Evolutionary conservation across 2,797 vertebrate species (phyloP), one percentile per base, ranked within the genome.

Genomic region (Lepus townsendii): DNA sequence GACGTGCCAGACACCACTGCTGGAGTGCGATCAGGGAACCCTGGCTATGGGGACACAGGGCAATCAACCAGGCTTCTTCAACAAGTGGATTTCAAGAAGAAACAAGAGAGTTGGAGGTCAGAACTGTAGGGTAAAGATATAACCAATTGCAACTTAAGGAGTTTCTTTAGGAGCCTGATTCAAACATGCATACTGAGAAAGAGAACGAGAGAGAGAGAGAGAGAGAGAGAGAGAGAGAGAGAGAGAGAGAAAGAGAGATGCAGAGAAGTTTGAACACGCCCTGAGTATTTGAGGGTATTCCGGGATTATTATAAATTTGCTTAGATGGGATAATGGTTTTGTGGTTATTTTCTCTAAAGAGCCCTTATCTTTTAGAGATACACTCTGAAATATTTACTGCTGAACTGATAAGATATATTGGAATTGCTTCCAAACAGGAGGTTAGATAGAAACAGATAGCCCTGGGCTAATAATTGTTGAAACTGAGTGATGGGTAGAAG

Each of bases 351-450:
- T 96, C 88, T 62, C 52, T 88, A 79, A 93, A 90, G 62, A 86
- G 20, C 5, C 16, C 83, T 93, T 78, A 75, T 75, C 83, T 94
- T 86, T 94, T 52, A 77, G 65, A 94, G 77, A 91, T 84, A 57
- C 11, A 72, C n/a, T 76, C 79, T 80, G 85, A 93, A 97, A 88
- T 92, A 83, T 75, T 90, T 71, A 87, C 38, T 87, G 89, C 84
- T 87, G 32, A 93, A 95, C 63, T 47, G 78, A 85, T 69, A 68
- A 27, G 57, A 89, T 95, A 7, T 69, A 57, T 80, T 86, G 14
- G 35, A 75, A 83, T 89, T 80, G 60, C 35, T 93, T 93, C 65
- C 76, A 69, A 30, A 65, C 22, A 65, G 47, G 73, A 26, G 32
- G 32, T 22, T 6, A 66, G 30, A 38, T 78, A 82, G 80, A 96